phyloP scores from a whole-genome alignment of 2,113 vertebrate species.

The Leucoraja erinaceus region DNA sequence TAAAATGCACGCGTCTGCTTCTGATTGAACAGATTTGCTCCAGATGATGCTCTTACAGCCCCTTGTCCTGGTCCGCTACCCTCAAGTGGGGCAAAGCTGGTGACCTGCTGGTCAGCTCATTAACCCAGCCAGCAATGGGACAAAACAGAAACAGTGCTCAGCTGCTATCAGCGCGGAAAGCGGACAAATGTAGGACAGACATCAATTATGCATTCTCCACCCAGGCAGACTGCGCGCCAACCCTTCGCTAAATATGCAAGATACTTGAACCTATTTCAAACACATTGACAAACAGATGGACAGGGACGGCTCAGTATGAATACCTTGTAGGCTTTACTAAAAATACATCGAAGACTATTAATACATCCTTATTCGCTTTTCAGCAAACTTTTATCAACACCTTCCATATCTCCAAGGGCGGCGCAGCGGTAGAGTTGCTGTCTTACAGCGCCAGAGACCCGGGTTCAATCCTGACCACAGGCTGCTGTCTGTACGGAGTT shows the following conservation, averaged over 20 bases:
- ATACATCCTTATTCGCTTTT: not conserved
- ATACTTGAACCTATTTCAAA: slow-evolving; percentile 17
- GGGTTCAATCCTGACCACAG: too few species aligned
- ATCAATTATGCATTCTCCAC: not conserved
- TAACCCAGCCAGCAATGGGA: not conserved
- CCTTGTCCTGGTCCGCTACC: not conserved
- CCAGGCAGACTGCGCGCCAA: not conserved
- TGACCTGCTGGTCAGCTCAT: not conserved
- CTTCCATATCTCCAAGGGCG: not conserved
- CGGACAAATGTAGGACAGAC: not conserved
- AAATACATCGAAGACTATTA: not conserved
- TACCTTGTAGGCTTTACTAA: not conserved
- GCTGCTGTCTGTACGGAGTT: too few species aligned
- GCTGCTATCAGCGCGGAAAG: not conserved
- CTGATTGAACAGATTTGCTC: not conserved
- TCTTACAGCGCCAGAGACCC: too few species aligned
- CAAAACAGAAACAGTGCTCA: not conserved
- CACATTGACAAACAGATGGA: slow-evolving; percentile 30
- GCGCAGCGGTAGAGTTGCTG: too few species aligned
- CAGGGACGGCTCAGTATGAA: not conserved
- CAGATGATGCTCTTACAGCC: not conserved
- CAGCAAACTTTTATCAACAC: not conserved
- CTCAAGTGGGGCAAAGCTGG: not conserved
- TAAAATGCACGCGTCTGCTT: not conserved
- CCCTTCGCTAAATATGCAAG: slow-evolving; percentile 8